Evolutionary conservation across 2,888 invertebrate species (phyloP).

Genomic region (Drosophila hamatofila): DNA sequence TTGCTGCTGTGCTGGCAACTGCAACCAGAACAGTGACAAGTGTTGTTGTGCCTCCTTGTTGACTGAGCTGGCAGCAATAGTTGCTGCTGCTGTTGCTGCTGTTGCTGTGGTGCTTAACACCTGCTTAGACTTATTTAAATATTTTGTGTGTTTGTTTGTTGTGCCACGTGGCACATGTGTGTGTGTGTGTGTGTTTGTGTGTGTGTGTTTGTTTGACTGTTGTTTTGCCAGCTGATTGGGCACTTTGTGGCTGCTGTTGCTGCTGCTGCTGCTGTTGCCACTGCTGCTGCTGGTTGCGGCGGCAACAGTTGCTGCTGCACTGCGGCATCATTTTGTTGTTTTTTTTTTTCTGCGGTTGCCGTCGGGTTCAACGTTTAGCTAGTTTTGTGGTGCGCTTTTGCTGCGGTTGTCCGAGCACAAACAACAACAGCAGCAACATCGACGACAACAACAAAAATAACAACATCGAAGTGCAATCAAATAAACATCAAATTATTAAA

Average conservation of each 20-base stretch:
- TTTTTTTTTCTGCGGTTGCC: conserved; percentile 34
- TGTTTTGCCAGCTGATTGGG: conserved; percentile 56
- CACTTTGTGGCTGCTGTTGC: conserved; percentile 39
- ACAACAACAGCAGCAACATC: conserved; percentile 24
- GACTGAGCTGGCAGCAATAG: conserved; percentile 2
- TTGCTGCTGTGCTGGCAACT: neutral
- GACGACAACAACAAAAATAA: conserved; percentile 17
- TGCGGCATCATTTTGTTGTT: conserved; percentile 3
- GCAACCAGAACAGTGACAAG: neutral
- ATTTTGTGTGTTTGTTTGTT: conserved; percentile 19
- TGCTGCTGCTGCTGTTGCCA: neutral
- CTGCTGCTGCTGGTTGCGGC: conserved; percentile 13
- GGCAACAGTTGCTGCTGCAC: conserved; percentile 39
- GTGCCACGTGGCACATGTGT: conserved; percentile 36
- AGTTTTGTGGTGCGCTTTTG: conserved; percentile 69
- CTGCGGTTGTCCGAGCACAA: conserved; percentile 52
- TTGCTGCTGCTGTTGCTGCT: conserved; percentile 15
- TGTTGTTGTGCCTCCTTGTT: conserved; percentile 11
- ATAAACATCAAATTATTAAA: conserved; percentile 18
- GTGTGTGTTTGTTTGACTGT: conserved; percentile 37
- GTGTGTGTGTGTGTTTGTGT: conserved; percentile 15
- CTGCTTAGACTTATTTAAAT: conserved; percentile 3
- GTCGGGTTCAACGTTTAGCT: conserved; percentile 54
- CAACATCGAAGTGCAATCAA: conserved; percentile 29
- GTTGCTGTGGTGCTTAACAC: conserved; percentile 11